These are phyloP conservation scores for Liodrosophila aerea DNA, from an alignment of 2,888 invertebrate species.

Conservation along the genomic window DNA sequence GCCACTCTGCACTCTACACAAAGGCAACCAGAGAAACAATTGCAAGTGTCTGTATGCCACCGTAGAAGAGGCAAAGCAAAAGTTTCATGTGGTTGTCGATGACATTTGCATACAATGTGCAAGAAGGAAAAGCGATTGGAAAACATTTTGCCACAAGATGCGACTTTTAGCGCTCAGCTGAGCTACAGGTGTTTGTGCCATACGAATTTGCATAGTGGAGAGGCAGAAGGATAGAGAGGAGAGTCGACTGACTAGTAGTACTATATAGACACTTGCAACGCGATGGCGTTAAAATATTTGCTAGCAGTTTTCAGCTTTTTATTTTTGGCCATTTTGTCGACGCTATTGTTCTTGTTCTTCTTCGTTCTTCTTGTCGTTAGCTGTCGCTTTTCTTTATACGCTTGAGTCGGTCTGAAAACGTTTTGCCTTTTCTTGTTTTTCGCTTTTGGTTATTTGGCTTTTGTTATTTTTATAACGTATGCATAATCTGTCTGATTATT, in stretches of 20 bases:
- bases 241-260: neutral
- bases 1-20: slow-evolving; percentile 29
- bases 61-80: slow-evolving; percentile 35
- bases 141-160: slow-evolving; percentile 17
- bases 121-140: slow-evolving; percentile 22
- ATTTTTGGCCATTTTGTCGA: slow-evolving; percentile 51
- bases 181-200: slow-evolving; percentile 49
- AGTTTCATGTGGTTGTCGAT: slow-evolving; percentile 2
- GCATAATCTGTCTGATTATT: slow-evolving; percentile 75
- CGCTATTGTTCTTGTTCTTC: slow-evolving; percentile 11
- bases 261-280: slow-evolving; percentile 17
- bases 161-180: slow-evolving; percentile 8
- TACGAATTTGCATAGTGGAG: slow-evolving; percentile 8
- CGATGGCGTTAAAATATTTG: slow-evolving; percentile 68
- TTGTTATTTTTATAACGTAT: slow-evolving; percentile 60
- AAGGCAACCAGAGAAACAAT: slow-evolving; percentile 14
- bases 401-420: slow-evolving; percentile 28
- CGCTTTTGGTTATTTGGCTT: slow-evolving; percentile 44
- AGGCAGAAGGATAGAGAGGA: neutral
- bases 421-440: slow-evolving; percentile 23
- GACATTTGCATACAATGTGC: slow-evolving; percentile 17
- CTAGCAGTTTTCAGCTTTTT: slow-evolving; percentile 53
- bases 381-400: slow-evolving; percentile 46
- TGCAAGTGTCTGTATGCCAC: slow-evolving; percentile 30
- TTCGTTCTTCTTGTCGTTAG: slow-evolving; percentile 15